phyloP scores from a whole-genome alignment of 1,140 invertebrate species.

The Bradynema listronoti region DNA sequence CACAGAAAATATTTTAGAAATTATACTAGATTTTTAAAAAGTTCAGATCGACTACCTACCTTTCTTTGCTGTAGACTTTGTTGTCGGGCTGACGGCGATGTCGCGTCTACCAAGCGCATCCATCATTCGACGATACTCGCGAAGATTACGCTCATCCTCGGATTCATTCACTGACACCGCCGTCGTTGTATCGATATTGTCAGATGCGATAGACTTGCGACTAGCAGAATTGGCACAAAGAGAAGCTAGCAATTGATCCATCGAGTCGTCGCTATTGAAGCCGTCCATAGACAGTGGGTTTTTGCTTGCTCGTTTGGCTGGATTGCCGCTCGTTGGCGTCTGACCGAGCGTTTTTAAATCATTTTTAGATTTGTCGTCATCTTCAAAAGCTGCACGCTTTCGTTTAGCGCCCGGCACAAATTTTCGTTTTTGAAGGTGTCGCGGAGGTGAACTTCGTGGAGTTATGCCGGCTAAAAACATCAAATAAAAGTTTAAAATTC shows the following conservation, averaged over 20 bases:
- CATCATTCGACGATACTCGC: background rate
- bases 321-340: background rate
- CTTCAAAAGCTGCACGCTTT: no score
- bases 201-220: background rate
- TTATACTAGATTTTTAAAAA: background rate
- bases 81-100: background rate
- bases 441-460: background rate
- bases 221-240: background rate
- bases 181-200: background rate
- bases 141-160: conserved; percentile 1
- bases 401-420: no score
- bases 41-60: background rate
- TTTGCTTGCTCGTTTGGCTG: background rate
- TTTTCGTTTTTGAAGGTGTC: no score
- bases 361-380: no score
- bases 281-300: background rate
- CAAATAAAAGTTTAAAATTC: background rate
- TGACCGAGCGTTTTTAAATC: no score
- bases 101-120: background rate
- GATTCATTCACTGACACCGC: background rate
- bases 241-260: background rate
- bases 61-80: background rate
- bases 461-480: background rate
- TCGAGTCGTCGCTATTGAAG: background rate
- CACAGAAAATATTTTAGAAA: background rate